These are phyloP conservation scores for Anoplopoma fimbria DNA, from an alignment of 2,113 vertebrate species.

Conservation along the genomic window DNA sequence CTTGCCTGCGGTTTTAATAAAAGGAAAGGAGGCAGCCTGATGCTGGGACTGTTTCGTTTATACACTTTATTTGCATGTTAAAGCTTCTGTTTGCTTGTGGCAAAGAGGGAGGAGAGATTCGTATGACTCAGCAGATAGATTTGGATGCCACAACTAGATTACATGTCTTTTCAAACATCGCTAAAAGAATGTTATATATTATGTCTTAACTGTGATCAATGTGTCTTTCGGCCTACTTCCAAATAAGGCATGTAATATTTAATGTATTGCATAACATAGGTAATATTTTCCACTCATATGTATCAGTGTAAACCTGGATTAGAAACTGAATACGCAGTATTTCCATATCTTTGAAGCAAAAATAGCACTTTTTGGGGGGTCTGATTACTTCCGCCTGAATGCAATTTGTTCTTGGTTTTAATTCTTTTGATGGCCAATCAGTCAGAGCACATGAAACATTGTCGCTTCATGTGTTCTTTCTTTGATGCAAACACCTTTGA, in stretches of 20 bases:
- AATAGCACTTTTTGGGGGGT: conserved; percentile 10
- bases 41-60: not conserved
- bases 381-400: conserved; percentile 31
- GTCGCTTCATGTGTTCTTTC: conserved; percentile 42
- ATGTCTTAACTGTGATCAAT: not conserved
- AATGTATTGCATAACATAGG: not conserved
- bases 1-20: fast-evolving
- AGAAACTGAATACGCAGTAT: conserved; percentile 11
- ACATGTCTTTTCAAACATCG: not conserved
- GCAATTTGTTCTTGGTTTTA: conserved; percentile 57
- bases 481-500: conserved; percentile 78
- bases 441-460: conserved; percentile 63
- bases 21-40: not conserved
- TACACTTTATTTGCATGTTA: not conserved
- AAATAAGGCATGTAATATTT: not conserved
- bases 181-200: not conserved
- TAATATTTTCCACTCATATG: not conserved
- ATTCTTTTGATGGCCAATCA: conserved; percentile 74
- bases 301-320: not conserved
- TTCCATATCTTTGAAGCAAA: conserved; percentile 36
- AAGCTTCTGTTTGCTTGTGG: not conserved
- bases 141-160: not conserved
- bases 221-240: not conserved
- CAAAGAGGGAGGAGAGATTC: not conserved
- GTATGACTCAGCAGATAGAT: conserved; percentile 23